These are phyloP conservation scores for Bolborhynchus lineola DNA, from an alignment of 2,113 vertebrate genomes.

Conservation along the genomic window DNA sequence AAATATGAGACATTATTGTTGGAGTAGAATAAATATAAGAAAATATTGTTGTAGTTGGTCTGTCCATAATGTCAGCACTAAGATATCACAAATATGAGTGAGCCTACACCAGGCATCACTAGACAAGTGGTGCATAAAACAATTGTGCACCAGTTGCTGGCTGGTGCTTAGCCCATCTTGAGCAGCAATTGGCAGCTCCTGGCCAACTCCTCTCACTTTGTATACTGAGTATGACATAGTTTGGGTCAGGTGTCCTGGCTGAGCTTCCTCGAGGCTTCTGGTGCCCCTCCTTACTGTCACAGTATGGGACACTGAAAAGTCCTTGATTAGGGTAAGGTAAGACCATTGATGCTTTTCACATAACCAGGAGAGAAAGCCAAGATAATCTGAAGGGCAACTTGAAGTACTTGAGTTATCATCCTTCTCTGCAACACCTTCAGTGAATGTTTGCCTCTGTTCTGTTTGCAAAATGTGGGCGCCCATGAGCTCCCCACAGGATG, in stretches of 20 bases:
- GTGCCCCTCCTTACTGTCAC: background rate
- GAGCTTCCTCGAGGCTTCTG: background rate
- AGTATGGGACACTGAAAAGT: background rate
- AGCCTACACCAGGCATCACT: background rate
- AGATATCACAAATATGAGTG: background rate
- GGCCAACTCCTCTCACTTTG: background rate
- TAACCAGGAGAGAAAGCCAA: background rate
- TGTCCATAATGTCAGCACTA: background rate
- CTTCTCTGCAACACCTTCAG: background rate
- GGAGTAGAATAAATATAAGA: background rate
- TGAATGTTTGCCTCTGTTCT: background rate
- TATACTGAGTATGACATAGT: background rate
- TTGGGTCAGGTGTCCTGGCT: background rate
- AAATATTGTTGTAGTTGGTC: background rate
- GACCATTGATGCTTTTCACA: background rate
- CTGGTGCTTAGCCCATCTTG: background rate
- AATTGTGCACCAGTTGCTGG: background rate
- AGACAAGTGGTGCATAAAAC: background rate
- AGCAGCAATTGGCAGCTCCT: background rate
- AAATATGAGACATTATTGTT: background rate
- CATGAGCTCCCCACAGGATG: fast-evolving
- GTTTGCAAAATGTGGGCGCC: background rate
- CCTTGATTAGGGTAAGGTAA: background rate
- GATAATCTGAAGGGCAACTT: background rate
- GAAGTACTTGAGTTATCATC: background rate